Conservation (phyloP, 2,113 vertebrate genomes). For the Caloenas nicobarica region DNA sequence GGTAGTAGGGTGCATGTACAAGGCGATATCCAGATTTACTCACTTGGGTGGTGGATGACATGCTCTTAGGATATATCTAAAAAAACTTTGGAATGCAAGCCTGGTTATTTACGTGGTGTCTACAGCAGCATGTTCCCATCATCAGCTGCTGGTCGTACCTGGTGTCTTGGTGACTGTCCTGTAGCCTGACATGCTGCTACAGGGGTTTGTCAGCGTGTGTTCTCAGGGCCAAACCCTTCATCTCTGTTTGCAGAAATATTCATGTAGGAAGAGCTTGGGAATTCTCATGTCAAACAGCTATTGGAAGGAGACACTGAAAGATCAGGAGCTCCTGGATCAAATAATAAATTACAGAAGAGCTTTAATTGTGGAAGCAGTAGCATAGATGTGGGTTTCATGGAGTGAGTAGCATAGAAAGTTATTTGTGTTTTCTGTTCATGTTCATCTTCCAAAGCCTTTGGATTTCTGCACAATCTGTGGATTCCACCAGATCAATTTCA, state of each 20-base stretch:
- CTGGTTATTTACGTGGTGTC: not conserved
- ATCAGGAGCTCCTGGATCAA: not conserved
- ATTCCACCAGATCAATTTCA: not conserved
- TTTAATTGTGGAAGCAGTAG: not conserved
- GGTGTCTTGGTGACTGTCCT: not conserved
- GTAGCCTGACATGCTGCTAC: not conserved
- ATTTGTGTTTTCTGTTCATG: not conserved
- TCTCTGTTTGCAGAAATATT: not conserved
- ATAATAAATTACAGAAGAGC: not conserved
- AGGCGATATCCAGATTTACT: not conserved
- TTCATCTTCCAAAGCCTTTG: not conserved
- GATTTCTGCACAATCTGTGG: not conserved
- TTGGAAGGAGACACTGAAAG: not conserved
- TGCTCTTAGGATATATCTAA: not conserved
- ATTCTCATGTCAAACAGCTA: not conserved
- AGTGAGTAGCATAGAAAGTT: not conserved
- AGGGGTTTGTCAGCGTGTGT: rapidly evolving
- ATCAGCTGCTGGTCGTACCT: not conserved
- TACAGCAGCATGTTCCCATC: rapidly evolving
- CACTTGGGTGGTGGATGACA: not conserved
- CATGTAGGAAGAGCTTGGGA: not conserved
- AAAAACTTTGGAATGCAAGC: not conserved
- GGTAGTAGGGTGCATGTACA: not conserved
- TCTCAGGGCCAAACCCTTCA: not conserved
- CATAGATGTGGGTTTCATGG: not conserved